Evolutionary conservation across 1,140 invertebrate species (phyloP).

Genomic region (Drosophila neocordata): DNA sequence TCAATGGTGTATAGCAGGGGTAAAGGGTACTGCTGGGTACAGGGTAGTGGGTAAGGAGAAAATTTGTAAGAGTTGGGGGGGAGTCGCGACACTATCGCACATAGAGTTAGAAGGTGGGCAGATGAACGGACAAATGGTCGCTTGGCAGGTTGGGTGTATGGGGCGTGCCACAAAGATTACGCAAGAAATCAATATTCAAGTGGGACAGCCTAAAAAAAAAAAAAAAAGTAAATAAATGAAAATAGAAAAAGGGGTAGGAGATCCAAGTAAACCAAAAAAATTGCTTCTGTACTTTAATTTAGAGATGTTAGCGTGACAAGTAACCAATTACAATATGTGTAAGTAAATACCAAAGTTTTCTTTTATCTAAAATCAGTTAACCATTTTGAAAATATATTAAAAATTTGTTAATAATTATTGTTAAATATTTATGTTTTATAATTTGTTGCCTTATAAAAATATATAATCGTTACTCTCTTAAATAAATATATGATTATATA

Average conservation of each 20-base stretch:
- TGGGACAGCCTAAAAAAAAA: slow-evolving; percentile 29
- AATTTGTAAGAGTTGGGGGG: no score
- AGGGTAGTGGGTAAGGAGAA: no score
- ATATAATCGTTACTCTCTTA: no score
- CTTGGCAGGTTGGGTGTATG: slow-evolving; percentile 23
- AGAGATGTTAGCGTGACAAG: neutral
- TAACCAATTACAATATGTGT: neutral
- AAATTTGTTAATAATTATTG: no score
- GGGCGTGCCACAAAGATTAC: slow-evolving; percentile 75
- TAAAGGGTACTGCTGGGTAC: neutral
- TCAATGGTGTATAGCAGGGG: slow-evolving; percentile 52
- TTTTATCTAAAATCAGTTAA: no score
- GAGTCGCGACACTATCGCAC: slow-evolving; percentile 55
- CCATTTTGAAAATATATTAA: no score
- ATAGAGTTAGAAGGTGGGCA: slow-evolving; percentile 4
- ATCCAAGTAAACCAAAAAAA: slow-evolving; percentile 4
- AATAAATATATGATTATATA: no score
- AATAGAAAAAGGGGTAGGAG: slow-evolving; percentile 53
- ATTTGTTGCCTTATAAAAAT: no score
- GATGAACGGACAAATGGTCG: slow-evolving; percentile 1
- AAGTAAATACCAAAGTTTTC: no score
- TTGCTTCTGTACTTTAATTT: slow-evolving; percentile 38
- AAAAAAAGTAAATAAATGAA: neutral
- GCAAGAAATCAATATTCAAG: slow-evolving; percentile 79
- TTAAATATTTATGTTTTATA: no score